Base-by-base conservation (phyloP, 2,113 vertebrate genomes). In the Neoarius graeffei region DNA sequence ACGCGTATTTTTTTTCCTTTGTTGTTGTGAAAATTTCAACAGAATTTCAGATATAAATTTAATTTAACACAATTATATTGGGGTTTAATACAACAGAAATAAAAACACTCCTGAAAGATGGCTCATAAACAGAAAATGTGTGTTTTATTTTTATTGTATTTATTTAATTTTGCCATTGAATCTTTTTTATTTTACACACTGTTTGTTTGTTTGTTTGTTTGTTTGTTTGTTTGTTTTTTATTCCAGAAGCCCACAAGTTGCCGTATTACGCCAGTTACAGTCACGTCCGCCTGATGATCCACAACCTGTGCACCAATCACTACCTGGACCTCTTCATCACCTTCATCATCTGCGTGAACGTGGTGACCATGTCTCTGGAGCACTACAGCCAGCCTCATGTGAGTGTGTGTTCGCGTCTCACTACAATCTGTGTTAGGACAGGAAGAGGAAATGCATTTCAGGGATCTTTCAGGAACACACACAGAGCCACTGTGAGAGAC, bases 281-380 rank as follows among this genome's bases (percentile, higher is more conserved):
- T 89, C 94, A 94, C 83, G 92, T 97, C 7, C 97, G 98, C 50
- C 96, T 98, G 91, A 96, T 99, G 94, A 98, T 99, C 94, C 98
- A 99, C 94, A 97, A 97, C 30, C 96, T 98, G 94, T 99, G 98
- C 93, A 99, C 98, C 17, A 81, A 81, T 35, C 79, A 81, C 79
- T 81, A 81, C 79, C 79, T 81, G 56, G 79, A 81, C 79, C 97
- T 99, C 95, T 99, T 98, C 94, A 99, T 99, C 95, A 99, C 98
- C 93, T 97, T 98, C 94, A 97, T 98, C 95, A 99, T 99, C 95
- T 97, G 97, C 93, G 96, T 99, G 95, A 99, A 99, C 0, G 98
- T 99, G 90, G 96, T 99, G 94, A 99, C 98, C 89, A 99, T 99
- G 98, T 99, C 98, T 86, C 94, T 99, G 95, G 98, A 99, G 94